Base-by-base conservation (phyloP, 1,140 invertebrate species). In the Pogonomyrmex barbatus region DNA sequence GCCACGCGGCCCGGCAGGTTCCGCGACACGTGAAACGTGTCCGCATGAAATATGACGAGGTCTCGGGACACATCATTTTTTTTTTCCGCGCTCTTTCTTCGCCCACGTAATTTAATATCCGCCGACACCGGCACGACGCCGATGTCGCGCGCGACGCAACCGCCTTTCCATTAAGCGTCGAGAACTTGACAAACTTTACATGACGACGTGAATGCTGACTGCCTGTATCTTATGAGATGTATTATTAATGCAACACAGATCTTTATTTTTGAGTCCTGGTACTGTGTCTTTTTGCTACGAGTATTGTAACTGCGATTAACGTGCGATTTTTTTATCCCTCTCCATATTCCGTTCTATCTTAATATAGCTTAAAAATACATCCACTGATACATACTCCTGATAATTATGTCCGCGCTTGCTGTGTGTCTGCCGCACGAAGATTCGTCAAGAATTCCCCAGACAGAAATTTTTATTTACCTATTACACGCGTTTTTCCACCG, bases 11-110 rank as follows among this genome's bases (percentile, higher is more conserved):
- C 58, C 45, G 39, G 2, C 24, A 91, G 89, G 76, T 86, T 89
- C 42, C 58, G 42, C 68, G 82, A 86, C 87, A 87, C 88, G 85
- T 86, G 88, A 89, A 91, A 86, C 89, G 78, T 88, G 82, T 42
- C 60, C 36, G 47, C 39, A 30, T 83, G 68, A 91, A 91, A 86
- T 89, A 86, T 76, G 71, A 88, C 65, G 78, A 36, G 76, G 81
- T 89, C 77, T 65, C 54, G 60, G 30, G 24, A 54, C 77, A 30
- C 75, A 14, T 60, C 67, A 75, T 83, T 73, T 73, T 36, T 60
- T 54, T 75, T 0, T 24, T 70, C 63, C 50, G 54, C 77, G 52
- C 39, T 9, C 73, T 60, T 68, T 67, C 62, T 56, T 87, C 56
- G 8, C 65, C 39, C 63, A 52, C 45, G 67, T 86, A 75, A 86